phyloP scores from a whole-genome alignment of 2,888 invertebrate genomes.

The Polietes domitor region DNA sequence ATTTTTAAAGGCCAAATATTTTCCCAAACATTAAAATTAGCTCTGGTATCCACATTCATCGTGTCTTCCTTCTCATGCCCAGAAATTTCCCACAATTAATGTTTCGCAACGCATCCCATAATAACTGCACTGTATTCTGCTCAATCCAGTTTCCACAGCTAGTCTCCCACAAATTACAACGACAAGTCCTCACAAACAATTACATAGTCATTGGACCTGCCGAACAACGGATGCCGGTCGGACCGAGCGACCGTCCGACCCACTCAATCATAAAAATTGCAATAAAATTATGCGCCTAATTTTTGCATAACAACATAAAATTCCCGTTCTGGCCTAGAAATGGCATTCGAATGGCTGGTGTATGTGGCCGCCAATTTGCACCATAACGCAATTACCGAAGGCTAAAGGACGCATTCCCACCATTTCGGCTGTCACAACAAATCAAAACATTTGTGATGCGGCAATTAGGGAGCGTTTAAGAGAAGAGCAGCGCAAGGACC shows the following conservation, averaged over 20 bases:
- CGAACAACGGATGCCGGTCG: too few species aligned
- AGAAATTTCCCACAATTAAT: slow-evolving; percentile 41
- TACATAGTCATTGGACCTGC: slow-evolving; percentile 53
- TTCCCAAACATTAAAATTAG: background rate
- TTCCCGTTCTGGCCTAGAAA: background rate
- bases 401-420: slow-evolving; percentile 69
- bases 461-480: slow-evolving; percentile 12
- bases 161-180: background rate
- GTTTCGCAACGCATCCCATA: background rate
- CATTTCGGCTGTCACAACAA: slow-evolving; percentile 80
- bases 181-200: slow-evolving; percentile 48
- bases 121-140: background rate
- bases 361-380: slow-evolving; percentile 63
- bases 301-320: slow-evolving; percentile 79
- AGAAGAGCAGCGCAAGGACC: background rate
- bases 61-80: background rate
- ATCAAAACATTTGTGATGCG: slow-evolving; percentile 72
- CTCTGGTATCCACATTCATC: background rate
- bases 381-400: slow-evolving; percentile 73
- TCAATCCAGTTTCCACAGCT: background rate
- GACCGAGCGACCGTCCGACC: slow-evolving; percentile 21
- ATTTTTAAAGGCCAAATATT: too few species aligned
- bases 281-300: slow-evolving; percentile 79
- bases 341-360: background rate
- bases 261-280: slow-evolving; percentile 77